Conservation (phyloP, 2,113 vertebrate species). For the Recurvirostra avosetta region DNA sequence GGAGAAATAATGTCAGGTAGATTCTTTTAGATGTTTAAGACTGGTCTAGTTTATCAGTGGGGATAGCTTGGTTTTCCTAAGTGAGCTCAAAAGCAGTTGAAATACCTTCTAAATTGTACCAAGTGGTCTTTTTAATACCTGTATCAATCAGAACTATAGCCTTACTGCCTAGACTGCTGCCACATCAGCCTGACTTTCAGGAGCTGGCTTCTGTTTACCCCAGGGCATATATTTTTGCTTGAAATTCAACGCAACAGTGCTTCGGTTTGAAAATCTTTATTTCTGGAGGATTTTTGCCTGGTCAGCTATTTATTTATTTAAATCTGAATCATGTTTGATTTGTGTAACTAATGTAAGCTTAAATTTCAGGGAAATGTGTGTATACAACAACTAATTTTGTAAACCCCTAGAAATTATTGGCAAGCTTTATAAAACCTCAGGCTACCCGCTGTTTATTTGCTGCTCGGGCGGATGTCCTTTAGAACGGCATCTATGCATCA, state of each 20-base stretch:
- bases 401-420: too few relatives aligned
- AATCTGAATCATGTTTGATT: too few relatives aligned
- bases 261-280: neutral
- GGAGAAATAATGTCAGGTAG: neutral
- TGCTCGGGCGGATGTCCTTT: too few relatives aligned
- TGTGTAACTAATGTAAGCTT: too few relatives aligned
- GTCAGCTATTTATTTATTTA: too few relatives aligned
- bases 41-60: neutral
- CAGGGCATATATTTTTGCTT: neutral
- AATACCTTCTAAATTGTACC: neutral
- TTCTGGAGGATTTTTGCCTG: neutral
- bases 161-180: neutral
- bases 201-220: neutral
- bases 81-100: neutral
- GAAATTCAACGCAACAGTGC: neutral
- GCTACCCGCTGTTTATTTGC: too few relatives aligned
- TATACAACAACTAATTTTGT: too few relatives aligned
- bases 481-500: too few relatives aligned
- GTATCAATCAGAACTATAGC: neutral
- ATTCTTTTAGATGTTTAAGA: neutral
- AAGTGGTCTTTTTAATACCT: neutral
- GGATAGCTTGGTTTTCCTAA: neutral
- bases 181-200: neutral
- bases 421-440: too few relatives aligned
- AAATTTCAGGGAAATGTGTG: too few relatives aligned